Conservation (phyloP, 37 sponge, comb jelly and placozoan species). For the Cliona cf. orientalis region DNA sequence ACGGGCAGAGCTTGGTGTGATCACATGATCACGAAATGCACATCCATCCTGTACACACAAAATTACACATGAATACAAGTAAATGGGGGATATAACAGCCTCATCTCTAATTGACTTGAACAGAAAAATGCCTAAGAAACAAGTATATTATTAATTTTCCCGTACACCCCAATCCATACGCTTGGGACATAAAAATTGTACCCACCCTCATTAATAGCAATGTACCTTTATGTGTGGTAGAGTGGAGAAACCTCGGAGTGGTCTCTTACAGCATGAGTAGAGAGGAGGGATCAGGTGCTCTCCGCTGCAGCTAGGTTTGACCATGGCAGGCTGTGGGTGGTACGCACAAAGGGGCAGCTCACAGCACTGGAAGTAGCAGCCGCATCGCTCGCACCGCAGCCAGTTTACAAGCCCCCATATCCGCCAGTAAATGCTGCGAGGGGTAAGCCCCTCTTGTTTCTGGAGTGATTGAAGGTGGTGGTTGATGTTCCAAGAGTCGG, state of each 20-base stretch:
- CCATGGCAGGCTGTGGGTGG: constrained; percentile 39
- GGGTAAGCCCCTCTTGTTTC: constrained; percentile 41
- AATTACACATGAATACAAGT: not conserved
- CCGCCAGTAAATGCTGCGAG: constrained; percentile 67
- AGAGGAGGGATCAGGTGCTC: not conserved
- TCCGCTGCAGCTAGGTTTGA: not conserved
- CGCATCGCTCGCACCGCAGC: constrained; percentile 57
- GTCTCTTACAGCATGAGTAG: constrained; percentile 42
- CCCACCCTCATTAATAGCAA: no score
- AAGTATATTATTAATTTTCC: not conserved
- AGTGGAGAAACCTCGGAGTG: constrained; percentile 1
- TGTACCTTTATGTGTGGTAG: constrained; percentile 40
- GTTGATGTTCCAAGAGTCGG: constrained; percentile 35
- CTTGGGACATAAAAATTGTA: no score
- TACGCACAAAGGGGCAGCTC: constrained; percentile 38
- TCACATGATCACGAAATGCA: constrained; percentile 31
- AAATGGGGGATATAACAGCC: constrained; percentile 4
- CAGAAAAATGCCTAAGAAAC: not conserved
- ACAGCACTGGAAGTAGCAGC: constrained; percentile 66
- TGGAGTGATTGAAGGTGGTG: constrained; percentile 46
- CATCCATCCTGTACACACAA: constrained; percentile 30
- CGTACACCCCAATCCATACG: not conserved
- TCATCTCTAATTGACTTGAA: not conserved
- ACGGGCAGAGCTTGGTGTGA: not conserved
- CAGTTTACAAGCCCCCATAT: constrained; percentile 77